Percentiles rank a stretch among this genome's conserved stretches.
Conservation (phyloP, 1,140 invertebrate genomes). For the Aporrectodea caliginosa region DNA sequence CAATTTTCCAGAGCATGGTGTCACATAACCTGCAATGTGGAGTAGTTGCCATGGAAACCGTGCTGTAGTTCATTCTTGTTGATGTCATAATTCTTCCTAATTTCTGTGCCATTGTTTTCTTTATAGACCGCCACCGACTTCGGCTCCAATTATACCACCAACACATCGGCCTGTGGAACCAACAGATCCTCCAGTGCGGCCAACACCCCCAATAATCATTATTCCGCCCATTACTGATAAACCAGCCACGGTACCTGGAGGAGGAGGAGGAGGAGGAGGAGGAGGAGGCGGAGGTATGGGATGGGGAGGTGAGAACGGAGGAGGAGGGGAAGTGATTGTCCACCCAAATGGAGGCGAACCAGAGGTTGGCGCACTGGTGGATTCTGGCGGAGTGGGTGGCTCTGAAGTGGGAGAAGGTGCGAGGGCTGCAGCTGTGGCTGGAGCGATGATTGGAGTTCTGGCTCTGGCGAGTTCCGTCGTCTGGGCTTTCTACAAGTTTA, state of each 20-base stretch:
- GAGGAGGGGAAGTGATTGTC: not conserved
- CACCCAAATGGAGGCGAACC: not conserved
- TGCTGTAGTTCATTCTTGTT: no score
- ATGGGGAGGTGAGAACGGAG: no score
- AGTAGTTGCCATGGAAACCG: no score
- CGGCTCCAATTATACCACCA: no score
- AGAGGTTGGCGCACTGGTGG: not conserved
- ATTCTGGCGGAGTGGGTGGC: slow-evolving; percentile 3
- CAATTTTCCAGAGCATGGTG: no score
- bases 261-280: not conserved
- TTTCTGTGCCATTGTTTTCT: no score
- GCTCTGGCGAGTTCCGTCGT: slow-evolving; percentile 42
- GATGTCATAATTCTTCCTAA: no score
- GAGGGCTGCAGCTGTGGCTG: slow-evolving; percentile 43
- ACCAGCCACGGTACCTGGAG: not conserved
- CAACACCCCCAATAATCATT: not conserved
- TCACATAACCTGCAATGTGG: no score
- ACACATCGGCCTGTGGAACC: no score
- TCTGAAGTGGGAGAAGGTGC: slow-evolving; percentile 15
- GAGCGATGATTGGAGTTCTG: slow-evolving; percentile 44
- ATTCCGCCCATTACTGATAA: not conserved
- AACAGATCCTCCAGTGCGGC: no score
- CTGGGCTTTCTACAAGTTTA: slow-evolving; percentile 48
- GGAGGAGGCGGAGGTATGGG: slow-evolving; percentile 8
- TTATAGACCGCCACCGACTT: no score